Evolutionary conservation across 2,888 invertebrate species (phyloP), one percentile per base, ranked within the genome.

Genomic region (Trisateles emortualis): DNA sequence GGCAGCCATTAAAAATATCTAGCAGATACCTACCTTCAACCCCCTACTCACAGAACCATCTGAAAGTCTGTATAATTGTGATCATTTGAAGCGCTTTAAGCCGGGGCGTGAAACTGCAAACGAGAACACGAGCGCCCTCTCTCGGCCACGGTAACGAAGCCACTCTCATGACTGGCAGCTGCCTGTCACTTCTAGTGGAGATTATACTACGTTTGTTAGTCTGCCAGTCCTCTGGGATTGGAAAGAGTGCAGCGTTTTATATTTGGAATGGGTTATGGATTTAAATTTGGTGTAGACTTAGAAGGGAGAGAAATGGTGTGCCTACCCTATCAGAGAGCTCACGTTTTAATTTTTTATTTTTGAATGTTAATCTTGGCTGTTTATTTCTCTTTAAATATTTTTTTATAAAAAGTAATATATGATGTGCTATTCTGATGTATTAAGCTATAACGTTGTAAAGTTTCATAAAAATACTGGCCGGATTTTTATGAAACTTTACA

Each of bases 111-210:
- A 61, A 64, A 64, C 71, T 52, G 64, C 51, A 54, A 43, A 35
- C 59, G 42, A 57, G 42, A 57, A 57, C 59, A 61, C 64, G 63
- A 59, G 69, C 72, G 73, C 71, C 73, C 76, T 70, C 80, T 77
- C 73, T 51, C 47, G 54, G 32, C 40, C 35, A 38, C 61, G 30
- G 65, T 87, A 90, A 90, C 88, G 86, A 90, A 90, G 84, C 84
- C 81, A 89, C 85, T 90, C 62, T 39, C 29, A 10, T 50, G 79
- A 89, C 61, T 76, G 88, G 79, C 90, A 87, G 63, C 84, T 88
- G 89, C 77, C 86, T 59, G 80, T 90, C 85, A 86, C 59, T 54
- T 59, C 39, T 51, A 58, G 45, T 52, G 55, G 56, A 66, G 73
- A 71, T 71, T 71, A 71, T 70, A 64, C 61, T 64, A 51, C 52